Base-by-base conservation (phyloP, 1,140 invertebrate genomes). In the Zelostemma sp. region DNA sequence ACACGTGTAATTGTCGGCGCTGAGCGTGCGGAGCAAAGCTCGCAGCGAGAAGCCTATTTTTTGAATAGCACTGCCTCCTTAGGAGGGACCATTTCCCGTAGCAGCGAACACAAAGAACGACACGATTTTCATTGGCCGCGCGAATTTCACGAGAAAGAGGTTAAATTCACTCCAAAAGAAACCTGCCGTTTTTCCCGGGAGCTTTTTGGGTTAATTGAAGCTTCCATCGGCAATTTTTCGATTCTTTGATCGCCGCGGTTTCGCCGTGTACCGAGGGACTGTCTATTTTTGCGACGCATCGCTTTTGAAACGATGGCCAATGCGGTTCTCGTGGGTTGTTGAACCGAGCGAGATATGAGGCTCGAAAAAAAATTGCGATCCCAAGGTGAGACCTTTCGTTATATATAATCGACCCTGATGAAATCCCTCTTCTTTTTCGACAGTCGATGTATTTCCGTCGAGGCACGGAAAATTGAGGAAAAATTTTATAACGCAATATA, bases 231-330 rank as follows among this genome's bases (percentile, higher is more conserved):
- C 25, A 4, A 3, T 9, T n/a, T 35, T n/a, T 35, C 11, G 21
- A 25, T 25, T 25, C 21, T 25, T 25, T 25, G 21, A 25, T 3
- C 21, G 21, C 21, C 21, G 8, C 8, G 8, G 8, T 35, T n/a
- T n/a, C 16, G 41, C 17, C 17, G 12, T 11, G 60, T 58, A 54
- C 59, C 66, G 59, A 56, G 66, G 40, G 54, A 8, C 57, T 14
- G 40, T 61, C 58, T 68, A 62, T 68, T 68, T 68, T 67, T 61
- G 48, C 49, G 43, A 54, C 54, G 53, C 66, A 63, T 63, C 41
- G 41, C 53, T 68, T 68, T 62, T 54, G 59, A 57, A 55, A 63
- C 60, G 66, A 68, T 68, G 66, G 59, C 59, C 66, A 68, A 49
- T 59, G 59, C 59, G 53, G 54, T 40, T 49, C 31, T 54, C 31